Conservation (phyloP, 2,113 vertebrate species). For the Suricata suricatta region DNA sequence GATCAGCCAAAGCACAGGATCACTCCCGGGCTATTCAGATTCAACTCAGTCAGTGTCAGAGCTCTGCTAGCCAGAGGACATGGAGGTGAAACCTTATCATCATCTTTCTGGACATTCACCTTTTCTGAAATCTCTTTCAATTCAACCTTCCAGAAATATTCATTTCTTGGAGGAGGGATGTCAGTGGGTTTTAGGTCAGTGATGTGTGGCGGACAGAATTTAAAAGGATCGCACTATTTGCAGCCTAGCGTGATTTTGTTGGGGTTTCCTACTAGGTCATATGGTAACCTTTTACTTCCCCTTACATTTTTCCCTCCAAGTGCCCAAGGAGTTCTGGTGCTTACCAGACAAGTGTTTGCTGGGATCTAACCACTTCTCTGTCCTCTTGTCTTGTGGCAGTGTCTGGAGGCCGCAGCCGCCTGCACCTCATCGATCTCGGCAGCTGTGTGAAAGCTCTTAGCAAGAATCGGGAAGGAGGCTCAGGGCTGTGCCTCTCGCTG, state of each 20-base stretch:
- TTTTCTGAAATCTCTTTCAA: background rate
- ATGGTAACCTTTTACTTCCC: background rate
- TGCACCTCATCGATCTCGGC: conserved; percentile 97
- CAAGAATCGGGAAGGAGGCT: conserved; percentile 89
- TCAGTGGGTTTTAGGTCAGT: background rate
- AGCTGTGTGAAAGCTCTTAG: conserved; percentile 94
- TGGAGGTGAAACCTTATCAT: background rate
- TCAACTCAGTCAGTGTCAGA: background rate
- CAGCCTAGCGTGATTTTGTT: background rate
- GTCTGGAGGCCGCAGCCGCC: conserved; percentile 97
- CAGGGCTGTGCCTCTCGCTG: conserved; percentile 94
- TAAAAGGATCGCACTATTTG: background rate
- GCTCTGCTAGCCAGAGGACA: background rate
- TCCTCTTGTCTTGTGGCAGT: conserved; percentile 84
- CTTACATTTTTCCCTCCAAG: conserved; percentile 1
- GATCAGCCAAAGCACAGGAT: background rate
- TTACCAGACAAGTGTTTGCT: background rate
- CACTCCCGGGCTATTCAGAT: background rate
- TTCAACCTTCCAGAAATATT: background rate
- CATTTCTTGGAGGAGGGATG: background rate
- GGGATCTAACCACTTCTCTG: conserved; percentile 49
- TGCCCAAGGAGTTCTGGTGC: background rate
- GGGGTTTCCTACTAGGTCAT: background rate
- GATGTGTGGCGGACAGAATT: background rate
- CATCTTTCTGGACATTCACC: background rate